Conservation (phyloP, 2,888 invertebrate genomes). For the Leucophenga maculata region DNA sequence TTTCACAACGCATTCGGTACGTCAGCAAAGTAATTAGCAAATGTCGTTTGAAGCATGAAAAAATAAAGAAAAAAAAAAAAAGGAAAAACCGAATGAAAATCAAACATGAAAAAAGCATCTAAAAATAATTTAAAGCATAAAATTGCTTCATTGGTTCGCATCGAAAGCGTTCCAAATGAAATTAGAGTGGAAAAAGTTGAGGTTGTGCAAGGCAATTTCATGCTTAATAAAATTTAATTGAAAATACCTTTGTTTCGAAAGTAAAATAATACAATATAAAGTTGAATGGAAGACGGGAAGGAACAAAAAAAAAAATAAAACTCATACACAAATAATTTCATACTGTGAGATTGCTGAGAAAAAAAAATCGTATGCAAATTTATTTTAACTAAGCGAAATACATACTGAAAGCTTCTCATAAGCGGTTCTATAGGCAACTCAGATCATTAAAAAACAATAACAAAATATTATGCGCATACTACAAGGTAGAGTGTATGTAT, state of each 20-base stretch:
- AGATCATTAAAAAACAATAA: too few relatives aligned
- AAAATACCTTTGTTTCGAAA: constrained; percentile 15
- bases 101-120: neutral
- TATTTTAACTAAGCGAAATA: too few relatives aligned
- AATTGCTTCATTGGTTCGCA: neutral
- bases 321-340: neutral
- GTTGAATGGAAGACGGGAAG: neutral
- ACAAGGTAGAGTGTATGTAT: too few relatives aligned
- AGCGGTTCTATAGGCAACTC: too few relatives aligned
- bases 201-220: constrained; percentile 19
- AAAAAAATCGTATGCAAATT: too few relatives aligned
- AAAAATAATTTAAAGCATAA: constrained; percentile 12
- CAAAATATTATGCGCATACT: too few relatives aligned
- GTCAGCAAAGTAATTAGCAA: constrained; percentile 22
- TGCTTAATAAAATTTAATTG: constrained; percentile 23
- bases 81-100: neutral
- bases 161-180: neutral
- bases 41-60: constrained; percentile 11
- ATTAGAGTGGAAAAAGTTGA: neutral
- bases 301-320: neutral
- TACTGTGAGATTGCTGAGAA: too few relatives aligned
- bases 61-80: too few relatives aligned
- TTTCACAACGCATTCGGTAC: neutral
- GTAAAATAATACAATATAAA: neutral
- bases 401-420: too few relatives aligned